Evolutionary conservation across 92 coral and sea anemone genomes (phyloP), one percentile per base, ranked within the genome.

Genomic region (Epizoanthus illoricatus): DNA sequence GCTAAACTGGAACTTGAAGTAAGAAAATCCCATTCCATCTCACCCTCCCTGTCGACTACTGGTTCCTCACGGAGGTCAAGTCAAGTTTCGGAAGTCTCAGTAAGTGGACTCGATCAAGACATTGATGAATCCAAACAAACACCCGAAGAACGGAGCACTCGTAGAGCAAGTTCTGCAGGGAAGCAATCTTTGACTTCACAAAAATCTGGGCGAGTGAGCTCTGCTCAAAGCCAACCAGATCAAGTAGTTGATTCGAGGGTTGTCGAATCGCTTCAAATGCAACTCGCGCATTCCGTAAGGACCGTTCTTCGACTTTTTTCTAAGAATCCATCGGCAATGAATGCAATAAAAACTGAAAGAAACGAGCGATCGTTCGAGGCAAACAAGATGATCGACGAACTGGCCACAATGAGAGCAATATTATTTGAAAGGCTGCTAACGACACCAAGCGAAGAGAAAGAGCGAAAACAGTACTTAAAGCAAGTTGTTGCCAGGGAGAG

Each of bases 351-450:
- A 80, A 88, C 80, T 64, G 91, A 90, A 66, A 90, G 86, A 75
- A 91, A 83, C 39, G 85, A 91, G 52, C 91, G 99, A 41, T 91
- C 99, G 20, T 75, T 83, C 42, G 98, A 97, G 68, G 87, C 89
- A 0, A 97, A 97, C 60, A 74, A 84, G 18, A 84, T 97, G 92
- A 85, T 97, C 41, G 90, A 87, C 64, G 94, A 97, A 83, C 83
- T 93, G 16, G 66, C 62, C 33, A 80, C 93, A 8, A 55, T 97
- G 72, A 88, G 97, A 59, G 99, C 90, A 63, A 87, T 88, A 41
- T 63, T 93, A 85, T 97, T 97, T 72, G 99, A 97, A 75, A 84
- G 91, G 60, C 84, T 97, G 80, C 57, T 97, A 80, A 90, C 98
- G 61, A 91, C 99, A 2, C 98, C 99, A 5, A 84, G 88, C 70